Evolutionary conservation across 53 echinoderm and acorn worm genomes (phyloP).

Genomic region (Echinometra lucunter): DNA sequence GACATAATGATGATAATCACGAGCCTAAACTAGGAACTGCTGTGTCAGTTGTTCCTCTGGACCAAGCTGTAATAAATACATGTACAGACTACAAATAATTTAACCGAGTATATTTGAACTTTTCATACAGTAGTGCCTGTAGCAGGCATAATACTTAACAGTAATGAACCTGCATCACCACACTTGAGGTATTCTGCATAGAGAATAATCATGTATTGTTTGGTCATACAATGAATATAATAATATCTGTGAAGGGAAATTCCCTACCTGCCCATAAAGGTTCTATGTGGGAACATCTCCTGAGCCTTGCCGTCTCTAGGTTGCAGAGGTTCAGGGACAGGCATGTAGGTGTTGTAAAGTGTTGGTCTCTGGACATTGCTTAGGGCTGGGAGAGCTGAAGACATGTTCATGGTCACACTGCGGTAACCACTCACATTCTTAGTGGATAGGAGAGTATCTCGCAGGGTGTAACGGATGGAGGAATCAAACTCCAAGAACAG

Average conservation of each 20-base stretch:
- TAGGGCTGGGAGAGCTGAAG: constrained; percentile 78
- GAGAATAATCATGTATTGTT: not conserved
- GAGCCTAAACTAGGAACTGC: too few relatives aligned
- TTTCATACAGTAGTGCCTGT: not conserved
- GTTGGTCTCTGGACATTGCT: constrained; percentile 87
- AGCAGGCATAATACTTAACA: not conserved
- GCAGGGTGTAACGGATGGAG: constrained; percentile 87
- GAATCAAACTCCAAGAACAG: constrained; percentile 96
- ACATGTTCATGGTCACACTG: constrained; percentile 87
- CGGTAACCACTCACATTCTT: constrained; percentile 79
- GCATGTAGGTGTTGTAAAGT: constrained; percentile 82
- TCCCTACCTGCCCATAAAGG: constrained; percentile 87
- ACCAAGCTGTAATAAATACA: too few relatives aligned
- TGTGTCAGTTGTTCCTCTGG: too few relatives aligned
- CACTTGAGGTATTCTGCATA: too few relatives aligned
- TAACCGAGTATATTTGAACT: not conserved
- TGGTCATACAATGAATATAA: not conserved
- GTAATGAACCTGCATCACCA: not conserved
- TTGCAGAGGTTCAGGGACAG: constrained; percentile 90
- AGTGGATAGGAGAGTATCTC: constrained; percentile 96
- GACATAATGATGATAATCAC: too few relatives aligned
- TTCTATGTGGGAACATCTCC: constrained; percentile 87
- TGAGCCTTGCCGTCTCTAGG: constrained; percentile 86
- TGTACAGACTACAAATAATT: too few relatives aligned
- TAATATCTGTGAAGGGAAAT: not conserved